Evolutionary conservation across 2,888 invertebrate genomes (phyloP), one percentile per base, ranked within the genome.

Genomic region (Ornithoptera alexandrae): DNA sequence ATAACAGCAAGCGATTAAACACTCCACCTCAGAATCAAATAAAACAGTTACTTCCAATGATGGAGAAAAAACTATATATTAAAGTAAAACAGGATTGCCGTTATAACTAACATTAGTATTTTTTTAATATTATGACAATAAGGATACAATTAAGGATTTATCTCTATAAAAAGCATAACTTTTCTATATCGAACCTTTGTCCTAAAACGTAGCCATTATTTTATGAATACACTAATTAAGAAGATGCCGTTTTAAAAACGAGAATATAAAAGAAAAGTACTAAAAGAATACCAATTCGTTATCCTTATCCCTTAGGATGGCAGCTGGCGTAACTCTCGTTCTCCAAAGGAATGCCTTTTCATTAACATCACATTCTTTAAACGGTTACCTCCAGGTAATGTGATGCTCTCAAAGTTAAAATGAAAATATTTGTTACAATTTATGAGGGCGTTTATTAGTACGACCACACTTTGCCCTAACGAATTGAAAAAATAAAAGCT

Each of bases 361-460:
- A 89, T 88, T 88, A 88, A 80, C 79, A 81, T 81, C 77, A 74
- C 85, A 83, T 85, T 84, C 84, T 84, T 84, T 78, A 77, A 75
- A 78, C 76, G 78, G 75, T 75, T 69, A 62, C 77, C 78, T 78
- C 75, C 78, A 77, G 79, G 78, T 75, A 74, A 74, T 75, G 74
- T 76, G 77, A 86, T 78, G 81, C 78, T 79, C 79, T 74, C 81
- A 78, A 87, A 89, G 82, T 85, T 86, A 84, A 83, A 88, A 89
- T 88, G 82, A 85, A 88, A 89, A 88, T 87, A 84, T 85, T 86
- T 86, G 75, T 73, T 78, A 78, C 78, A 81, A 88, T 87, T 87
- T 88, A 88, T 84, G 72, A 78, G 63, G 75, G 77, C 82, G 81
- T 88, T 87, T 80, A 87, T 86, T 86, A 85, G 80, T 80, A 81